These are phyloP conservation scores for Caenorhabditis zanzibari DNA, from an alignment of 2,888 invertebrate species.

Conservation along the genomic window DNA sequence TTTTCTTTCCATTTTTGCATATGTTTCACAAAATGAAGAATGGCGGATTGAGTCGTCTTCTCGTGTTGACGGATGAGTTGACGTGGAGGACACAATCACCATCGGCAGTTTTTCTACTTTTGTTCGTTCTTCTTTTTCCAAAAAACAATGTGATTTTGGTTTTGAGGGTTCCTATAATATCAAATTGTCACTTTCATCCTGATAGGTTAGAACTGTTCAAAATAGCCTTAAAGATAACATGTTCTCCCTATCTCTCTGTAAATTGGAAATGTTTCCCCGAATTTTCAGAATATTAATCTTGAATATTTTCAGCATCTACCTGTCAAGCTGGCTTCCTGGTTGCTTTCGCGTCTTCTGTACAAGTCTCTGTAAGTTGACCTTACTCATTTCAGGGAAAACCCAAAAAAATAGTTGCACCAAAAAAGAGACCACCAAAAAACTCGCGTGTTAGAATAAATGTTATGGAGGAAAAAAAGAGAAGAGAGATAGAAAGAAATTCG, in stretches of 20 bases:
- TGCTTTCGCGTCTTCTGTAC: constrained; percentile 77
- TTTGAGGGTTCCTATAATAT: not conserved
- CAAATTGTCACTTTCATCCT: too few relatives aligned
- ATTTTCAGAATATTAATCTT: not conserved
- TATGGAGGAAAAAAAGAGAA: constrained; percentile 17
- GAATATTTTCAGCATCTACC: constrained; percentile 31
- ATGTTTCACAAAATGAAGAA: constrained; percentile 62
- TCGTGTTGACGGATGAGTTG: constrained; percentile 63
- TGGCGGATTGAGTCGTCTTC: constrained; percentile 51
- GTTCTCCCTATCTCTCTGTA: too few relatives aligned
- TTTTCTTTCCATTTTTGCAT: constrained; percentile 35
- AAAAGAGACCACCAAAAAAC: constrained; percentile 18
- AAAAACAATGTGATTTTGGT: constrained; percentile 17
- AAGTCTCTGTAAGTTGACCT: constrained; percentile 79
- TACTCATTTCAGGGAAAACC: constrained; percentile 17
- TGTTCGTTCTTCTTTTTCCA: constrained; percentile 31
- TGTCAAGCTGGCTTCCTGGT: constrained; percentile 77
- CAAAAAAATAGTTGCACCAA: constrained; percentile 6
- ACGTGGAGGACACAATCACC: constrained; percentile 60
- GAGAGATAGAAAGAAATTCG: constrained; percentile 40
- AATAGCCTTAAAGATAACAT: too few relatives aligned
- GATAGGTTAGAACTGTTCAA: too few relatives aligned
- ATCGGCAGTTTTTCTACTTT: constrained; percentile 10
- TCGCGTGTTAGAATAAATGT: constrained; percentile 46
- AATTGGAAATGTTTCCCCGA: too few relatives aligned